Evolutionary conservation across 2,113 vertebrate species (phyloP).

Genomic region (Colossoma macropomum): DNA sequence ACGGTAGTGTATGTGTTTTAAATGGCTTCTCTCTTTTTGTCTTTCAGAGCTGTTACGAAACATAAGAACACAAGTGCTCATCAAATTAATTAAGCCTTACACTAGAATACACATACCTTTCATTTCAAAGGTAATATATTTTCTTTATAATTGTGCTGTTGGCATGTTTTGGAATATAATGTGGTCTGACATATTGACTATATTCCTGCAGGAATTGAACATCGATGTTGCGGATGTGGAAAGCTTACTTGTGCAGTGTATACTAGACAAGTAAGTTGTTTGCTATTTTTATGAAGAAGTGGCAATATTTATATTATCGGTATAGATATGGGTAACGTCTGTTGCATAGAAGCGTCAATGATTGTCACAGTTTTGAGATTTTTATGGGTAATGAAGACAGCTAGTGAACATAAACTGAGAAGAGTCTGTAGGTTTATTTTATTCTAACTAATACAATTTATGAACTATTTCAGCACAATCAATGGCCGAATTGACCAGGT

Average conservation of each 20-base stretch:
- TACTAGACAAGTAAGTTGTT: constrained; percentile 96
- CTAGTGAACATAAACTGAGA: neutral
- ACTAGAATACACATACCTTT: constrained; percentile 99
- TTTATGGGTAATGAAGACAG: neutral
- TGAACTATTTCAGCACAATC: constrained; percentile 85
- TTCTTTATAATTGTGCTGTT: neutral
- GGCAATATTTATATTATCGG: neutral
- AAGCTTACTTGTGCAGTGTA: constrained; percentile 99
- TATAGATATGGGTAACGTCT: neutral
- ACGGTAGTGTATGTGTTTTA: neutral
- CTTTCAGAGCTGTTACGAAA: constrained; percentile 93
- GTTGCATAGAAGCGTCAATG: neutral
- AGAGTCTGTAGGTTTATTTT: too few relatives aligned
- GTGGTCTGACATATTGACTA: neutral
- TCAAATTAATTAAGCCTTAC: constrained; percentile 99
- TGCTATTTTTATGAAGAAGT: neutral
- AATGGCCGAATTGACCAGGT: constrained; percentile 92
- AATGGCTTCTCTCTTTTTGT: constrained; percentile 7
- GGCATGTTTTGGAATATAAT: neutral
- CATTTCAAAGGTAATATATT: constrained; percentile 93
- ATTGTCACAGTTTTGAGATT: neutral
- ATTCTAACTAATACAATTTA: constrained; percentile 25
- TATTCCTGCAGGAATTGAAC: constrained; percentile 90
- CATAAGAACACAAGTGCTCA: constrained; percentile 99
- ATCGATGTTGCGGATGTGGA: constrained; percentile 99